phyloP scores from a whole-genome alignment of 2,888 invertebrate genomes.

The Brenthis ino region DNA sequence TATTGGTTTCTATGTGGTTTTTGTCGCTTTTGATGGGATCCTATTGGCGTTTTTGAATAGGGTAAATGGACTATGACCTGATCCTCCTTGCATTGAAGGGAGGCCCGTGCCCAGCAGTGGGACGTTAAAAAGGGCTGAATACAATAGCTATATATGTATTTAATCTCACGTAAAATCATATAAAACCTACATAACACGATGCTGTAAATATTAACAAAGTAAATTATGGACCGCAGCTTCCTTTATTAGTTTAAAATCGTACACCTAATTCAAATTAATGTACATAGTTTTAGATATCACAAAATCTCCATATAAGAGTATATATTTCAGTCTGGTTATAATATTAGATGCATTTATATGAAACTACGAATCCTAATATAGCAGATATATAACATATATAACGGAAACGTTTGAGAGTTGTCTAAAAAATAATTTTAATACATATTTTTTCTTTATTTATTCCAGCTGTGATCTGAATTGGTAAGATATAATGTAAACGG shows the following conservation, averaged over 20 bases:
- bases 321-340: slow-evolving; percentile 9
- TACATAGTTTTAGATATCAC: slow-evolving; percentile 25
- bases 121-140: too few species aligned
- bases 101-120: too few species aligned
- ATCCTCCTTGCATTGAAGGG: too few species aligned
- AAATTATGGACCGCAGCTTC: too few species aligned
- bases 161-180: not conserved
- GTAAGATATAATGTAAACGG: slow-evolving; percentile 4
- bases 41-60: too few species aligned
- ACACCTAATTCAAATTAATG: slow-evolving; percentile 11
- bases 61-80: too few species aligned
- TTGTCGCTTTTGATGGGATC: too few species aligned
- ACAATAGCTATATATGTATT: not conserved
- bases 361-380: slow-evolving; percentile 27
- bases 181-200: not conserved
- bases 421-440: not conserved
- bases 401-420: not conserved
- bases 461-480: slow-evolving; percentile 31
- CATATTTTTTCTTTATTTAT: slow-evolving; percentile 15
- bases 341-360: slow-evolving; percentile 20
- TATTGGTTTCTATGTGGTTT: too few species aligned
- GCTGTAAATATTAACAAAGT: not conserved
- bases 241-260: slow-evolving; percentile 19
- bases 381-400: not conserved
- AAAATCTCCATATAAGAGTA: slow-evolving; percentile 18